Conservation (phyloP, 2,113 vertebrate species). For the Anarhynchus alexandrinus region DNA sequence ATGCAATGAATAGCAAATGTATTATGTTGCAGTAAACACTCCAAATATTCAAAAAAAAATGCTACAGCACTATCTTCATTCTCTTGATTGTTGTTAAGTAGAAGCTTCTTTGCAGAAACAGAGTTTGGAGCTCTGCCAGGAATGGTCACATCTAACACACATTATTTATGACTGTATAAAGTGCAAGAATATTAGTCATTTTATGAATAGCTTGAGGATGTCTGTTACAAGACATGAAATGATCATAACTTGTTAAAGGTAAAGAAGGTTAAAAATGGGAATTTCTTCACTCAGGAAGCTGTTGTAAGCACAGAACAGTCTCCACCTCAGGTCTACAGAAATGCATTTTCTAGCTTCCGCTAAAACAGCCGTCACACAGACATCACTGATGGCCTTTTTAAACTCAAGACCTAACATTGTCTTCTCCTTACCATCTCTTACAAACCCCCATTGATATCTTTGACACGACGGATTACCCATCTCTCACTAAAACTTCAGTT, state of each 20-base stretch:
- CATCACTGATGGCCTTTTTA: not conserved
- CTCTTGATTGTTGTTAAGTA: not conserved
- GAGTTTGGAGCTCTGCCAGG: slow-evolving; percentile 19
- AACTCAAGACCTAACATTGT: not conserved
- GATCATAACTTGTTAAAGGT: not conserved
- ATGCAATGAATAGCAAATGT: not conserved
- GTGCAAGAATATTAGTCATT: slow-evolving; percentile 8
- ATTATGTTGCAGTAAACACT: not conserved
- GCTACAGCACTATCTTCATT: not conserved
- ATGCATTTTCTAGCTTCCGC: not conserved
- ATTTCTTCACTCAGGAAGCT: not conserved
- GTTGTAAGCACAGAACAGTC: not conserved
- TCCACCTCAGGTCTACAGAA: not conserved
- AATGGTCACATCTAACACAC: not conserved
- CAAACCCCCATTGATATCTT: not conserved
- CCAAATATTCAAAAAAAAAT: not conserved
- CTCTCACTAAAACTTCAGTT: not conserved
- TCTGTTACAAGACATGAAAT: not conserved
- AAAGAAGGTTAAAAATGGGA: not conserved
- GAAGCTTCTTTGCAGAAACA: not conserved
- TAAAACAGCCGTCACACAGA: not conserved
- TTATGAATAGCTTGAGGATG: slow-evolving; percentile 5
- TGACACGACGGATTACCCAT: not conserved
- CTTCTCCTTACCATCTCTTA: not conserved
- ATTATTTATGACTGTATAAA: not conserved